A percentile compares a stretch with the other conserved stretches of the same genome.
These are phyloP conservation scores for Mirounga angustirostris DNA, from an alignment of 2,113 vertebrate species.

Conservation along the genomic window DNA sequence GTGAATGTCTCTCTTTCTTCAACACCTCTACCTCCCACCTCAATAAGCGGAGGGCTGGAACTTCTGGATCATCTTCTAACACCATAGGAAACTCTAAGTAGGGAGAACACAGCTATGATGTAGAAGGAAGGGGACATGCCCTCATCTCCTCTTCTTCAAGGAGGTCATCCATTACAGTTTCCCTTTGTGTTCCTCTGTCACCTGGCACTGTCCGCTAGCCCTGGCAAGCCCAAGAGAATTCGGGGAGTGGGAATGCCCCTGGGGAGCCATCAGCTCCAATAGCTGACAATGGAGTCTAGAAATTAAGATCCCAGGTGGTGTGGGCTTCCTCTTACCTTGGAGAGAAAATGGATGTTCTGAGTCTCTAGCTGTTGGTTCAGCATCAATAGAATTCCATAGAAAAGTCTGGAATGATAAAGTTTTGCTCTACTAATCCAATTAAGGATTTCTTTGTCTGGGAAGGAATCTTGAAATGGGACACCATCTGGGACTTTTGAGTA, in stretches of 20 bases:
- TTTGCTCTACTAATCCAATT: neutral
- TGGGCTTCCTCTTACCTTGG: neutral
- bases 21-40: neutral
- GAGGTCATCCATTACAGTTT: too few relatives aligned
- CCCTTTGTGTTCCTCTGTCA: too few relatives aligned
- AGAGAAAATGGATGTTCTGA: neutral
- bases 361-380: neutral
- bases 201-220: too few relatives aligned
- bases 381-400: neutral
- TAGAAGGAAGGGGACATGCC: too few relatives aligned
- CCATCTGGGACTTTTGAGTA: neutral
- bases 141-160: fast-evolving
- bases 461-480: neutral
- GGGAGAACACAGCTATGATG: fast-evolving
- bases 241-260: neutral
- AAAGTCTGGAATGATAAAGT: neutral
- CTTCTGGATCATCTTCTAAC: neutral
- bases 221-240: neutral
- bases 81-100: neutral
- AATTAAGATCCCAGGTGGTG: too few relatives aligned
- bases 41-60: too few relatives aligned
- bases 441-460: neutral
- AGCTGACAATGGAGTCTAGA: neutral
- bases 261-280: neutral
- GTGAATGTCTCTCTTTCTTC: neutral